Evolutionary conservation across 2,888 invertebrate species (phyloP), one percentile per base, ranked within the genome.

Genomic region (Pteria penguin): DNA sequence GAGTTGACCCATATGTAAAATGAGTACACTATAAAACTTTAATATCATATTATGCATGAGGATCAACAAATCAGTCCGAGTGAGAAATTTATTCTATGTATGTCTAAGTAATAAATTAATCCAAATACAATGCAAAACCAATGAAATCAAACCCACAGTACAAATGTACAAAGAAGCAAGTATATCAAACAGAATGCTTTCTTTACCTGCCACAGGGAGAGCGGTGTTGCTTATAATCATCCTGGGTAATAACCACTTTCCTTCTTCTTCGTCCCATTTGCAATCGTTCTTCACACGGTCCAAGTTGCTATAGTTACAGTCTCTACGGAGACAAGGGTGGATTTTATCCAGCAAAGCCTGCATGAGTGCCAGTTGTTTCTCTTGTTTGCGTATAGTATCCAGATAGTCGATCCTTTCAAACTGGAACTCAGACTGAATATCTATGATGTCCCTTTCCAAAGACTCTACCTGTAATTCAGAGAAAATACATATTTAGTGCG

Each of bases 361-460:
- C 80, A 95, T 92, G 58, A 96, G 93, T 90, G 95, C 95, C 27
- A 95, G 89, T 85, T 95, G 94, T 80, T 94, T 94, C 73, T 96
- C 95, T 85, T 96, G 95, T 82, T 94, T 94, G 24, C 96, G 93
- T 36, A 96, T 96, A 0, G 96, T 95, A 87, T 96, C 96, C 80
- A 97, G 92, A 89, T 96, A 96, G 89, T 96, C 96, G n/a, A 95
- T 94, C 1, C 96, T 93, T 88, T 96, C 96, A 71, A 94, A 93
- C 91, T 96, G 96, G 91, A 96, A 96, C 92, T 96, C 96, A 11
- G 95, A 94, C 86, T 96, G 96, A 2, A 97, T 93, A 91, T 96
- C 96, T 4, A 93, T 92, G 27, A 96, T 95, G 91, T 96, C 96
- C 74, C 94, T 93, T 87, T 96, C 95, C 68, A 96, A 90, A 24